Conservation (phyloP, 2,888 invertebrate genomes). For the Zygothrica quintamaculata region DNA sequence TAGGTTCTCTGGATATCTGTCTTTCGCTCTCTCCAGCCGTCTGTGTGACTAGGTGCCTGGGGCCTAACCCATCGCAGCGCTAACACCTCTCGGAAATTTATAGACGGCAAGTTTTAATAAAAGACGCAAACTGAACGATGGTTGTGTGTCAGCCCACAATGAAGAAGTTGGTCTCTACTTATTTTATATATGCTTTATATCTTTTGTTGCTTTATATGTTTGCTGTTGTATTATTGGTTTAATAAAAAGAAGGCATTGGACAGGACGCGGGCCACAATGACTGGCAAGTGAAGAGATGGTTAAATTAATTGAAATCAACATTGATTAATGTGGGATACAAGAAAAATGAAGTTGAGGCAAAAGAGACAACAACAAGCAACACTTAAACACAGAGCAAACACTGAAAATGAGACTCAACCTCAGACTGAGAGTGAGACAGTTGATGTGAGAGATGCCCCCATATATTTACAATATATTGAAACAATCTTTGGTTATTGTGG, state of each 20-base stretch:
- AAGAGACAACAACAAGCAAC: slow-evolving; percentile 36
- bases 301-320: slow-evolving; percentile 81
- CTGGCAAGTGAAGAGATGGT: slow-evolving; percentile 79
- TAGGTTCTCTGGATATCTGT: neutral
- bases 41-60: neutral
- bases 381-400: too few species aligned
- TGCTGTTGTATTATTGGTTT: slow-evolving; percentile 54
- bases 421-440: neutral
- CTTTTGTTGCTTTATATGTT: neutral
- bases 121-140: slow-evolving; percentile 55
- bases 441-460: slow-evolving; percentile 29
- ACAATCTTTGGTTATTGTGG: slow-evolving; percentile 44
- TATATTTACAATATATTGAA: slow-evolving; percentile 42
- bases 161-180: slow-evolving; percentile 28
- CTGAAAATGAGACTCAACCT: slow-evolving; percentile 1
- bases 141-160: slow-evolving; percentile 52
- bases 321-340: slow-evolving; percentile 79
- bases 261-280: slow-evolving; percentile 56
- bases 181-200: slow-evolving; percentile 9
- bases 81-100: slow-evolving; percentile 72
- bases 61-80: slow-evolving; percentile 29
- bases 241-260: slow-evolving; percentile 51
- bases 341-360: slow-evolving; percentile 56
- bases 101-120: slow-evolving; percentile 71
- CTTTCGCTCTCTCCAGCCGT: neutral